Percentiles rank a stretch among this genome's conserved stretches.
These are phyloP conservation scores for Muntiacus reevesi DNA, from an alignment of 2,113 vertebrate species.

Conservation along the genomic window DNA sequence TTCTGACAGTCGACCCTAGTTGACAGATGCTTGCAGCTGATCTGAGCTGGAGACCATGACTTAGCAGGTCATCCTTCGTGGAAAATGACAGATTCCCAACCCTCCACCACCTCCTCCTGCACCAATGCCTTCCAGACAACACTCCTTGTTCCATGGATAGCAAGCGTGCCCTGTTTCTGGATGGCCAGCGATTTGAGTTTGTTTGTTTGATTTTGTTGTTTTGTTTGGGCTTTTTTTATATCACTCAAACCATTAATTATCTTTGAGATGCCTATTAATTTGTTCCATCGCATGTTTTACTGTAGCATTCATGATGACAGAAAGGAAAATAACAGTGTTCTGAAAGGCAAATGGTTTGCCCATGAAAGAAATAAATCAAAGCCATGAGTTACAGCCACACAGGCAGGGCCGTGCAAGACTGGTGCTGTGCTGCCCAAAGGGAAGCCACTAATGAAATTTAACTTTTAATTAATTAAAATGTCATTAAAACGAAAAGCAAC, in stretches of 20 bases:
- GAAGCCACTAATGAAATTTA: not conserved
- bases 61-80: not conserved
- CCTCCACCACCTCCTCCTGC: not conserved
- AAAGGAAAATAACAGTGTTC: not conserved
- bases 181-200: not conserved
- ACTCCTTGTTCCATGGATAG: not conserved
- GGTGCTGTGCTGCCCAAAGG: not conserved
- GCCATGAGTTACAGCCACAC: not conserved
- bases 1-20: not conserved
- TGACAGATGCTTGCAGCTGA: not conserved
- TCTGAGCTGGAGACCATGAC: not conserved
- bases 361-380: not conserved
- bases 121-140: not conserved
- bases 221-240: not conserved
- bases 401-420: not conserved
- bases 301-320: not conserved
- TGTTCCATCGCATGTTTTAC: not conserved
- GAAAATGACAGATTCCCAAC: not conserved
- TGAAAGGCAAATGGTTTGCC: not conserved
- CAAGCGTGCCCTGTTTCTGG: not conserved
- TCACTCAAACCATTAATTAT: conserved; percentile 7
- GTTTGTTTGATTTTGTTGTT: not conserved
- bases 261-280: conserved; percentile 10
- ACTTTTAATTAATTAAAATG: not conserved
- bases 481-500: not conserved